Base-by-base conservation (phyloP, 1,140 invertebrate genomes). In the Zaprionus gabonicus region DNA sequence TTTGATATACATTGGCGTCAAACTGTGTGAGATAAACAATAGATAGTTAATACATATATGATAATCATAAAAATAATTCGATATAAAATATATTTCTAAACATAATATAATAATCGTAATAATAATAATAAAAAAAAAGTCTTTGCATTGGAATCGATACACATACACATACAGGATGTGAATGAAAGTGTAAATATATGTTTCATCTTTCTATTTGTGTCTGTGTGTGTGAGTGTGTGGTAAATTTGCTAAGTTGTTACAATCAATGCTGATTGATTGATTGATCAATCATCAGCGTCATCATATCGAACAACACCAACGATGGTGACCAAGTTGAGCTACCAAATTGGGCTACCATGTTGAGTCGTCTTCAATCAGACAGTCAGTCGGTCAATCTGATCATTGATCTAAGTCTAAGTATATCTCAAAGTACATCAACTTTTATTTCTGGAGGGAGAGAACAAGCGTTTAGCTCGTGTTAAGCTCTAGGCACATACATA, bases 111-210 rank as follows among this genome's bases (percentile, higher is more conserved):
- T 49, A 41, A 70, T 55, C 13, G 74, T 62, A 55, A 73, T 23
- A 49, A 55, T 72, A 66, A 31, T 31, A 81, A 58, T 46, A 78
- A 87, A 58, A n/a, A 51, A 78, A 87, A 80, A 88, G 84, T 85
- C 85, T 81, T 85, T 81, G 69, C 78, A 88, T 81, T 82, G 80
- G 81, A 90, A 88, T 81, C 67, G 55, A 69, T 66, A 56, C 65
- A 87, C 66, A 70, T 31, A 36, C 55, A 68, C 56, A 56, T 51
- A 28, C 17, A 63, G 17, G 4, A 51, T 44, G 31, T 56, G 25
- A 56, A 25, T 51, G 20, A 62, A 25, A 44, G 38, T 9, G 44
- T 64, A 49, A 49, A 63, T 60, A 60, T 60, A 64, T 20, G 65
- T 4, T 59, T 12, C 10, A 44, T 41, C 25, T 28, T 20, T 53